Evolutionary conservation across 2,888 invertebrate genomes (phyloP).

Genomic region (Amphipyra tragopoginis): DNA sequence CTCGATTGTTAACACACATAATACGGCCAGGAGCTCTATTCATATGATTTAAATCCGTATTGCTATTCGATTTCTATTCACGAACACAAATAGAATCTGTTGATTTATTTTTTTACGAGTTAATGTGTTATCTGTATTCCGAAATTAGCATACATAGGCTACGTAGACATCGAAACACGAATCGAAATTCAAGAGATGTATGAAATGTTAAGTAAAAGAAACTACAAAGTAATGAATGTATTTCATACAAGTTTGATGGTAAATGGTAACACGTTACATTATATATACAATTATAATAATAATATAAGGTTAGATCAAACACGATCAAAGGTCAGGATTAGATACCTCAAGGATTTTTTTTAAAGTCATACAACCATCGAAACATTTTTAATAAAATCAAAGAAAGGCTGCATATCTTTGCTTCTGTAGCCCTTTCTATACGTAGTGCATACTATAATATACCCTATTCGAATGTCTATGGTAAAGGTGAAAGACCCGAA

Average conservation of each 20-base stretch:
- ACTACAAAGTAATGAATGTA: conserved; percentile 14
- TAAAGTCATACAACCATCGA: conserved; percentile 6
- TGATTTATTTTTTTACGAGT: conserved; percentile 41
- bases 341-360: conserved; percentile 38
- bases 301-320: conserved; percentile 27
- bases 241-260: conserved; percentile 8
- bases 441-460: background rate
- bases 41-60: conserved; percentile 17
- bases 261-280: conserved; percentile 8
- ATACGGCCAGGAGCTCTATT: conserved; percentile 28
- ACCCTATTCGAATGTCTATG: conserved; percentile 23
- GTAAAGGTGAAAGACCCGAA: conserved; percentile 51
- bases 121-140: conserved; percentile 53
- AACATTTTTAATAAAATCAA: conserved; percentile 6
- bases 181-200: conserved; percentile 21
- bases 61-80: conserved; percentile 34
- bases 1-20: conserved; percentile 25
- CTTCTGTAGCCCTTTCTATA: conserved; percentile 6
- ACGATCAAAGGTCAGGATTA: conserved; percentile 38
- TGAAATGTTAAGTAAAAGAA: conserved; percentile 20
- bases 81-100: conserved; percentile 40
- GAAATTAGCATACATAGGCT: conserved; percentile 51
- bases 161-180: conserved; percentile 27
- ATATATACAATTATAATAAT: too few relatives aligned
- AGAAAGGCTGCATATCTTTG: conserved; percentile 8